Evolutionary conservation across 2,113 vertebrate species (phyloP).

Genomic region (Oophaga pumilio): DNA sequence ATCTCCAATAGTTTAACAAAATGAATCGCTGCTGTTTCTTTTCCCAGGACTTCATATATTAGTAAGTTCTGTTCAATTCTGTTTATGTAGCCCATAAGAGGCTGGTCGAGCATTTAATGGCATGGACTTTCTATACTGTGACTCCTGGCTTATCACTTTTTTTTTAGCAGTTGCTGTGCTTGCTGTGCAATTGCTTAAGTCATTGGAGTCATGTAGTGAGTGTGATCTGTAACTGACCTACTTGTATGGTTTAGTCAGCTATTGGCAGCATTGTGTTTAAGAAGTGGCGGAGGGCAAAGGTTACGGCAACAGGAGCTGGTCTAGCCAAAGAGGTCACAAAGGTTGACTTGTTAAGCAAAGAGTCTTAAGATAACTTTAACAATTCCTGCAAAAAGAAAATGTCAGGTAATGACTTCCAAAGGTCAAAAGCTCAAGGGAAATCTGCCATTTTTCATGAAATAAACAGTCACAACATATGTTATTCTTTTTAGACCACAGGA

Average conservation of each 20-base stretch:
- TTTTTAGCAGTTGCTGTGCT: neutral
- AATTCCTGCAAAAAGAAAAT: constrained; percentile 74
- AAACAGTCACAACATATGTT: neutral
- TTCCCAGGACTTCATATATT: neutral
- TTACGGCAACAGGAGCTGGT: constrained; percentile 76
- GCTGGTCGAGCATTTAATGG: neutral
- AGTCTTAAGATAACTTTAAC: constrained; percentile 70
- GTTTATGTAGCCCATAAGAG: neutral
- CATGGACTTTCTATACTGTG: neutral
- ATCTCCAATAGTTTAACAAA: constrained; percentile 79
- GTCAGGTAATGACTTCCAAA: constrained; percentile 65
- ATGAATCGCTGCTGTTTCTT: constrained; percentile 72
- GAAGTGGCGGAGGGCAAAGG: constrained; percentile 71
- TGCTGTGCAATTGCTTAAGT: neutral
- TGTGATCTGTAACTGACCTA: constrained; percentile 67
- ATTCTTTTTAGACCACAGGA: constrained; percentile 16
- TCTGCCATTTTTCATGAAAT: constrained; percentile 5
- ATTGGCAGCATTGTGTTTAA: constrained; percentile 70
- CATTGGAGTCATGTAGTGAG: neutral
- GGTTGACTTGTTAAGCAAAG: constrained; percentile 65
- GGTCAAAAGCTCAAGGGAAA: constrained; percentile 61
- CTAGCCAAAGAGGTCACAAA: constrained; percentile 66
- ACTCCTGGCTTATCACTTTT: neutral
- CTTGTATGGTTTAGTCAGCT: constrained; percentile 72
- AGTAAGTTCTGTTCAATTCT: too few relatives aligned